Evolutionary conservation across 2,888 invertebrate species (phyloP), one percentile per base, ranked within the genome.

Genomic region (Aproaerema taeniolella): DNA sequence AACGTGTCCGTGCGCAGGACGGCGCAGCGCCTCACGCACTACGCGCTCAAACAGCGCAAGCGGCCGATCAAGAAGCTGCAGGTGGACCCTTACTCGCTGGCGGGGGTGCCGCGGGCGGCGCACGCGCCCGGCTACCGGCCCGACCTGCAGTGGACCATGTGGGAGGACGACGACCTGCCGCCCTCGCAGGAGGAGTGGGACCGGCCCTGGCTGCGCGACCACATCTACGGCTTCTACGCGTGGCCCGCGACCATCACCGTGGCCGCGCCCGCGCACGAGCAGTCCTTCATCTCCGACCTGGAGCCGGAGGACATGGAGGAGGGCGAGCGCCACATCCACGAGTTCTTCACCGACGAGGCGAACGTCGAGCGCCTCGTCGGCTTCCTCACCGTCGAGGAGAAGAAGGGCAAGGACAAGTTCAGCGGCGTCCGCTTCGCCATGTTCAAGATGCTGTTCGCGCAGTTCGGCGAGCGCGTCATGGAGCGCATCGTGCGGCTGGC

Each of bases 361-460:
- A 93, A 92, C 63, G 80, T 97, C 0, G 89, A 91, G 13, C 90
- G 90, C 46, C 80, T 97, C 8, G 86, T 96, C 1, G 80, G 87
- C 8, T 94, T 91, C 71, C 88, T 93, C 44, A 91, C 94, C 0
- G 81, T 95, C 33, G 97, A 97, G 62, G 96, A 95, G 59, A 93
- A 94, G 67, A 96, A 96, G 61, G 95, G 93, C 14, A 91, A 90
- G 44, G 95, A 96, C 62, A 92, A 92, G 64, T 96, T 96, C 65
- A 92, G 90, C 55, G 87, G 88, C 1, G 87, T 88, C 32, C 82
- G 91, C 35, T 93, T 91, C 70, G 78, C 88, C 8, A 71, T 96
- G 42, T 95, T 95, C 63, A 93, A 93, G 88, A 93, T 93, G 56
- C 63, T 96, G 12, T 95, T 95, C 76, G 88, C 93, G 6, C 93